phyloP scores from a whole-genome alignment of 2,888 invertebrate species.

The Euplagia quadripunctaria region DNA sequence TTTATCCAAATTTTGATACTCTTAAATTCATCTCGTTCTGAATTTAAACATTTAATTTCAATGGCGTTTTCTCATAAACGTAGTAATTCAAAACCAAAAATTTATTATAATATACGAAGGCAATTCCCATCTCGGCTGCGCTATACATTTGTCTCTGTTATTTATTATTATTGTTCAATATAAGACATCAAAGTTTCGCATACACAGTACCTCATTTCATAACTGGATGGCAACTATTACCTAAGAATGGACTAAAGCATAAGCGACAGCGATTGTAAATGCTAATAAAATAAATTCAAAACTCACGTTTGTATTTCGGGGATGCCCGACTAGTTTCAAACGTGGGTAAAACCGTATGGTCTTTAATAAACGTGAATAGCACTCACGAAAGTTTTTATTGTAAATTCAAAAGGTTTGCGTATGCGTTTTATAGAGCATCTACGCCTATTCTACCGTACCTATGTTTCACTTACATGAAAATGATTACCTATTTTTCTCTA shows the following conservation, averaged over 20 bases:
- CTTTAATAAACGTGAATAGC: too few species aligned
- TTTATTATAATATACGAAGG: conserved; percentile 34
- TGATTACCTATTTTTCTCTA: too few species aligned
- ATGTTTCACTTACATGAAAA: too few species aligned
- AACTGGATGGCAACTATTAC: conserved; percentile 69
- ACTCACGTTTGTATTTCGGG: too few species aligned
- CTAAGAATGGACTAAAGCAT: conserved; percentile 34
- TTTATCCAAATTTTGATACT: too few species aligned
- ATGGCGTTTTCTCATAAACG: conserved; percentile 7
- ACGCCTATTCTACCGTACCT: too few species aligned
- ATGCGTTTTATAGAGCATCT: too few species aligned
- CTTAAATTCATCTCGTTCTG: background rate
- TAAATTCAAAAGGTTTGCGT: too few species aligned
- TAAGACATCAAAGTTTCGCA: conserved; percentile 79
- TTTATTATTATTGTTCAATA: conserved; percentile 79
- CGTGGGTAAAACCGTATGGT: too few species aligned
- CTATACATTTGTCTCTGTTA: conserved; percentile 67
- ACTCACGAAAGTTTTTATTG: too few species aligned
- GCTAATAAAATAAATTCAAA: background rate
- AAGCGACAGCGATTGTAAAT: conserved; percentile 27
- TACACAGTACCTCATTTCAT: conserved; percentile 78
- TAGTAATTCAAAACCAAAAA: conserved; percentile 32
- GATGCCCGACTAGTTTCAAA: too few species aligned
- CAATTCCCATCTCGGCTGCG: conserved; percentile 50
- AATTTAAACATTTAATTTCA: background rate